Percentiles rank a stretch among this genome's conserved stretches.
Evolutionary conservation across 2,113 vertebrate species (phyloP).

Genomic region (Aptenodytes patagonicus): DNA sequence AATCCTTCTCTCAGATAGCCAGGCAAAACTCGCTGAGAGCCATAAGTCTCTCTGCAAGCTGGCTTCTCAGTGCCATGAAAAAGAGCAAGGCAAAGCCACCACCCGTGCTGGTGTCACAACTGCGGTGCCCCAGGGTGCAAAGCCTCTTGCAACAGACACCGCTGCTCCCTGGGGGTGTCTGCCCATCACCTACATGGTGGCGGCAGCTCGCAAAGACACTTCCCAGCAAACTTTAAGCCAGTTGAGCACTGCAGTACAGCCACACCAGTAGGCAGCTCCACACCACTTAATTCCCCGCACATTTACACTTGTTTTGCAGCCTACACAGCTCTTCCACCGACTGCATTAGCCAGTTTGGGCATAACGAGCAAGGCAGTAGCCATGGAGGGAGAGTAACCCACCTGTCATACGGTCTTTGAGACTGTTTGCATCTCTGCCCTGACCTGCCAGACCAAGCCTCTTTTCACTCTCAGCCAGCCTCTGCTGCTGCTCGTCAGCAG

Average conservation of each 20-base stretch:
- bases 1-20: not conserved
- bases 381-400: not conserved
- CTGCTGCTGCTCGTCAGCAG: not conserved
- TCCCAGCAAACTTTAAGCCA: not conserved
- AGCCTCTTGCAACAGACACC: not conserved
- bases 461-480: not conserved
- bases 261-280: not conserved
- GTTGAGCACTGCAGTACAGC: not conserved
- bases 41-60: not conserved
- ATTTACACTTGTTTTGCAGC: not conserved
- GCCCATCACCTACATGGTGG: accelerated
- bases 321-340: not conserved
- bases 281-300: not conserved
- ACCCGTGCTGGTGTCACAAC: accelerated
- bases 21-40: not conserved
- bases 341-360: not conserved
- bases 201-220: not conserved
- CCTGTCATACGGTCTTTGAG: not conserved
- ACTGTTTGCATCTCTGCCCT: not conserved
- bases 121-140: not conserved
- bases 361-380: not conserved
- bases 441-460: not conserved
- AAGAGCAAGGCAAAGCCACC: not conserved
- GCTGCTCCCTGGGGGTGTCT: not conserved
- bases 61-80: not conserved